Evolutionary conservation across 2,113 vertebrate genomes (phyloP).

Genomic region (Campylorhamphus procurvoides): DNA sequence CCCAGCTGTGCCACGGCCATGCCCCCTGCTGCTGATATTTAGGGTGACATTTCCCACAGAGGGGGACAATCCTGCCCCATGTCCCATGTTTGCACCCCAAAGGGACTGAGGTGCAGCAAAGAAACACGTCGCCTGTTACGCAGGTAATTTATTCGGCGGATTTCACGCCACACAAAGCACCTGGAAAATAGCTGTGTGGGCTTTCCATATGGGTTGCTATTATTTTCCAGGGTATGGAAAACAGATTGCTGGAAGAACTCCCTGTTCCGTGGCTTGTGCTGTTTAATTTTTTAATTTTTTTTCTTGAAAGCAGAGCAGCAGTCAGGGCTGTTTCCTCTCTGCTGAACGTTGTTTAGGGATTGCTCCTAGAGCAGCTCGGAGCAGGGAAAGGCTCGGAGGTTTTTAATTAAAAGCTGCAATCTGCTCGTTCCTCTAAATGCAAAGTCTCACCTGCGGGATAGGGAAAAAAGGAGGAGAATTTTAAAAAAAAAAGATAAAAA

Average conservation of each 20-base stretch:
- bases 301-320: not conserved
- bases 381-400: not conserved
- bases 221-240: slow-evolving; percentile 50
- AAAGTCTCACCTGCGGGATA: not conserved
- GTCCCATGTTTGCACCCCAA: accelerated
- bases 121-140: not conserved
- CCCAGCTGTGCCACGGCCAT: not conserved
- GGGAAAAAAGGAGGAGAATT: not conserved
- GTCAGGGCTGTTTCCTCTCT: slow-evolving; percentile 13
- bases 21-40: not conserved
- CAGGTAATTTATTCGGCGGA: not conserved
- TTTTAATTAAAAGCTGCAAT: slow-evolving; percentile 12
- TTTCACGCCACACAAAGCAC: not conserved
- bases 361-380: not conserved
- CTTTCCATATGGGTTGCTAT: slow-evolving; percentile 55
- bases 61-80: not conserved
- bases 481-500: not conserved
- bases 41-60: not conserved
- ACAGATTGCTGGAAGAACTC: slow-evolving; percentile 66
- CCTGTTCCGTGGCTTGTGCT: slow-evolving; percentile 42
- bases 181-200: slow-evolving; percentile 54
- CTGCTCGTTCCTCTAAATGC: not conserved
- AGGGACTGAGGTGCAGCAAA: not conserved
- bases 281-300: not conserved
- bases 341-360: not conserved